phyloP scores from a whole-genome alignment of 1,140 invertebrate genomes.

The Caerostris darwini region DNA sequence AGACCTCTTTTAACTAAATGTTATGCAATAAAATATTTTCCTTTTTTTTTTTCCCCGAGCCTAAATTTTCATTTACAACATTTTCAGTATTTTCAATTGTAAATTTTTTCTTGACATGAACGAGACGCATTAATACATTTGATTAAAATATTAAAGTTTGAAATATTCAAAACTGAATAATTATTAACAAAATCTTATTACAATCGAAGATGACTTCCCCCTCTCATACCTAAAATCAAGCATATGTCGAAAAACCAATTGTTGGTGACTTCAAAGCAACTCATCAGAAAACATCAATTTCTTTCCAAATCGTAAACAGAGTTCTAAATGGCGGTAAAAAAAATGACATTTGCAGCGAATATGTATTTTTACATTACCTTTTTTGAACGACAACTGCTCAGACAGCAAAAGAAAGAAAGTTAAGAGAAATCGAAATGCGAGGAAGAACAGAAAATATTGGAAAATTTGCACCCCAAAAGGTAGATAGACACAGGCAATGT shows the following conservation, averaged over 20 bases:
- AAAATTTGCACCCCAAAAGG: conserved; percentile 73
- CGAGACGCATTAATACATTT: too few species aligned
- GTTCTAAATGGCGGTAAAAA: neutral
- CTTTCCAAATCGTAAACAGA: conserved; percentile 34
- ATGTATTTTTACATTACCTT: neutral
- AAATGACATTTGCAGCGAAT: neutral
- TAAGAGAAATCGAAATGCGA: neutral
- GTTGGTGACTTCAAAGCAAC: neutral
- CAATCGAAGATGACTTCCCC: neutral
- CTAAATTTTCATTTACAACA: too few species aligned
- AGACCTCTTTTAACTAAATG: too few species aligned
- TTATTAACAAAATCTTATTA: neutral
- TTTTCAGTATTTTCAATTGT: too few species aligned
- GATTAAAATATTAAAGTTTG: too few species aligned
- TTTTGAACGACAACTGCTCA: neutral
- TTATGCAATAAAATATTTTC: too few species aligned
- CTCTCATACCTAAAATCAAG: too few species aligned
- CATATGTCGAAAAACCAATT: neutral
- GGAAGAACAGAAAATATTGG: conserved; percentile 41
- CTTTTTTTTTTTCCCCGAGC: too few species aligned
- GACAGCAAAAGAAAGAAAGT: too few species aligned
- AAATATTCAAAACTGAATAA: too few species aligned
- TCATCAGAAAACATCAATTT: conserved; percentile 57
- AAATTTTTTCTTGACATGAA: too few species aligned
- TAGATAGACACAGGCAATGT: neutral